These are phyloP conservation scores for Marronus borbonicus DNA, from an alignment of 2,888 invertebrate species.

Conservation along the genomic window DNA sequence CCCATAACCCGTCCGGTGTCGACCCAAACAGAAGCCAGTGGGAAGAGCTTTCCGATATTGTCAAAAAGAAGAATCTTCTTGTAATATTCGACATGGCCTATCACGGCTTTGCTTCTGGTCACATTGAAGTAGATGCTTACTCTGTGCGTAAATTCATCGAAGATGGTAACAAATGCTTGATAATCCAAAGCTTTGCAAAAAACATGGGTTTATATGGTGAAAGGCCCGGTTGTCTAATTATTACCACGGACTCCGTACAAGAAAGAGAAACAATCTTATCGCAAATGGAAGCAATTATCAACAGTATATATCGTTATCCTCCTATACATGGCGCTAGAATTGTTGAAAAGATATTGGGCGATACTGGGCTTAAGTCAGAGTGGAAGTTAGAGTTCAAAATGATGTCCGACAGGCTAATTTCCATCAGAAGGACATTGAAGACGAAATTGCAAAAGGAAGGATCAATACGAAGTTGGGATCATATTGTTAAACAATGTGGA, in stretches of 20 bases:
- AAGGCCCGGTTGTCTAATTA: slow-evolving; percentile 90
- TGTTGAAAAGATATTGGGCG: slow-evolving; percentile 87
- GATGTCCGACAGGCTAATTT: slow-evolving; percentile 98
- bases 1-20: slow-evolving; percentile 98
- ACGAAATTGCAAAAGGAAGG: slow-evolving; percentile 88
- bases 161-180: slow-evolving; percentile 88
- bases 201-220: slow-evolving; percentile 97
- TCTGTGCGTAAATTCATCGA: slow-evolving; percentile 83
- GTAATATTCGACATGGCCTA: slow-evolving; percentile 99
- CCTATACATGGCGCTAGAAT: slow-evolving; percentile 95
- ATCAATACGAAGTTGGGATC: slow-evolving; percentile 88
- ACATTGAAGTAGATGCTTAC: slow-evolving; percentile 88
- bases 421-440: slow-evolving; percentile 84
- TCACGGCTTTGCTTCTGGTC: slow-evolving; percentile 95
- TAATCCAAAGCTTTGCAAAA: slow-evolving; percentile 97
- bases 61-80: slow-evolving; percentile 86
- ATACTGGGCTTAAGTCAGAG: slow-evolving; percentile 77
- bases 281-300: slow-evolving; percentile 94
- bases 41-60: slow-evolving; percentile 86
- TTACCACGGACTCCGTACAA: slow-evolving; percentile 83
- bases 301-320: slow-evolving; percentile 98
- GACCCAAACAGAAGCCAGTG: slow-evolving; percentile 92
- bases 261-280: slow-evolving; percentile 90
- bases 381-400: slow-evolving; percentile 94
- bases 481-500: slow-evolving; percentile 99